Percentiles rank a stretch among this genome's conserved stretches.
These are phyloP conservation scores for Lophius piscatorius DNA, from an alignment of 2,113 vertebrate species.

Conservation along the genomic window DNA sequence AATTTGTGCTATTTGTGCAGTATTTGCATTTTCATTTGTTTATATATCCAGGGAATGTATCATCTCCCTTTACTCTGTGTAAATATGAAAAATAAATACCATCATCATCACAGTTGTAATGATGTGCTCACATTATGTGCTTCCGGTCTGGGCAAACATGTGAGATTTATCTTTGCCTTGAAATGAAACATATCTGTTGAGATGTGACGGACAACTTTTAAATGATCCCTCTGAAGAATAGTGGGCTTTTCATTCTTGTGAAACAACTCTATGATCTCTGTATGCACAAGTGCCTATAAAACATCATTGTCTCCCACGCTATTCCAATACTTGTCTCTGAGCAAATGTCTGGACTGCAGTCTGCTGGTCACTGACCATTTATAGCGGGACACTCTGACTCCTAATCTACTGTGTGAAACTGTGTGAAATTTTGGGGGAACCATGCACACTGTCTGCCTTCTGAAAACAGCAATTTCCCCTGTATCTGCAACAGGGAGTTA, in stretches of 20 bases:
- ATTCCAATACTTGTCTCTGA: slow-evolving; percentile 4
- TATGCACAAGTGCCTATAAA: slow-evolving; percentile 35
- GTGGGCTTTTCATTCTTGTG: slow-evolving; percentile 4
- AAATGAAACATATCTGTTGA: slow-evolving; percentile 5
- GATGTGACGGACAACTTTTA: slow-evolving; percentile 17
- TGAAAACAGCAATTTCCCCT: too few species aligned
- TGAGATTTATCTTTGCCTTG: not conserved
- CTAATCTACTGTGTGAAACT: too few species aligned
- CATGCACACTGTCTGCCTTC: too few species aligned
- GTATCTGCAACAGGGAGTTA: too few species aligned
- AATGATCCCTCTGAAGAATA: slow-evolving; percentile 2
- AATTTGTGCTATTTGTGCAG: too few species aligned
- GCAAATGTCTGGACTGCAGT: slow-evolving; percentile 20
- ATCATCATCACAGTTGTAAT: not conserved
- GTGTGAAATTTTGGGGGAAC: too few species aligned
- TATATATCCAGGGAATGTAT: not conserved
- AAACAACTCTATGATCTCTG: slow-evolving; percentile 16
- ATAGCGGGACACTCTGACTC: slow-evolving; percentile 24
- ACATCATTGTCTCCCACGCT: slow-evolving; percentile 11
- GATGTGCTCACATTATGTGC: slow-evolving; percentile 1
- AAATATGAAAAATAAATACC: slow-evolving; percentile 9
- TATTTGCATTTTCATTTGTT: slow-evolving; percentile 19
- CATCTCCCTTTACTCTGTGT: not conserved
- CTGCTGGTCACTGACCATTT: slow-evolving; percentile 45
- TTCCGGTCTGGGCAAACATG: not conserved